Evolutionary conservation across 37 sponge, comb jelly and placozoan species (phyloP), one percentile per base, ranked within the genome.

Genomic region (Tethya wilhelma): DNA sequence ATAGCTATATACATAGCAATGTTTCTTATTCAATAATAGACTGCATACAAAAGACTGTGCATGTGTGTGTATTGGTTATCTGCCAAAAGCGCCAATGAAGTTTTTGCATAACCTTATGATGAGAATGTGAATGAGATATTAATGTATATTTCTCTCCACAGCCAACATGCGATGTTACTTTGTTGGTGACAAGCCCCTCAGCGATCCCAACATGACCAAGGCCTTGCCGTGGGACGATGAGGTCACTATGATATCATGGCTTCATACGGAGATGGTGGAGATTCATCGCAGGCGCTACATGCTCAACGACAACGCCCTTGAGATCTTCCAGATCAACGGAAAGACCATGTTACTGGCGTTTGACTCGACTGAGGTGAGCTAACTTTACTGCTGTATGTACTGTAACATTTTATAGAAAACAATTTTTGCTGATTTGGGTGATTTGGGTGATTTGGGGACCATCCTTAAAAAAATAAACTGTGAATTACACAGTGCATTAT

Each of bases 281-380:
- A 83, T 94, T 14, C 96, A 97, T 44, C 56, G 73, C 0, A 69
- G 99, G 38, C 65, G 97, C 38, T 93, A 94, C 86, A 88, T 84
- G 71, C 86, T 98, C 31, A 69, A 92, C 93, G 87, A 94, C 82
- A 92, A 89, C 56, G 99, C 97, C 3, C 80, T 99, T 62, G 99
- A 99, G 89, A 69, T 99, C 44, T 99, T 94, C 83, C 85, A 96
- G 22, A 78, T 77, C 74, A 99, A 76, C 59, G 97, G 97, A 3
- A 90, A 89, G 71, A 96, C 99, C 0, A 30, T 93, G 32, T 80
- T 99, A 56, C 82, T 99, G 33, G 71, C 95, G 36, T 99, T 99
- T 69, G 82, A 81, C 4, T 32, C 71, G 29, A 83, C 82, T 6
- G 32, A 70, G 70, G 94, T 89, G 38, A 59, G 37, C 9, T 33